Evolutionary conservation across 1,140 invertebrate species (phyloP).

Genomic region (Drosophila simulans): DNA sequence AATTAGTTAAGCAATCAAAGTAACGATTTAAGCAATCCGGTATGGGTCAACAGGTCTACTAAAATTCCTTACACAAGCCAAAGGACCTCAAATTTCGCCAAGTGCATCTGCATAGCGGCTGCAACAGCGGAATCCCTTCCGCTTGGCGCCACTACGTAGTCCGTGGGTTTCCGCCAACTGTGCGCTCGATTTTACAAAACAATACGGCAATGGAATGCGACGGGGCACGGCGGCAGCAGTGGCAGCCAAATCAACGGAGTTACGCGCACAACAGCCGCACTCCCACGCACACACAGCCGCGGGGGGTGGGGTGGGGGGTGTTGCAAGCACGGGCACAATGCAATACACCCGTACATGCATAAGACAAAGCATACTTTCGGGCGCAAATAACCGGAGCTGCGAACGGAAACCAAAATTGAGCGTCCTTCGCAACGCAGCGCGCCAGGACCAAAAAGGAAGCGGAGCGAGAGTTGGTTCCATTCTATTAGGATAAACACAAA

Average conservation of each 20-base stretch:
- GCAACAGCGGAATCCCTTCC: slow-evolving; percentile 62
- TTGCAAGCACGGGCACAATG: neutral
- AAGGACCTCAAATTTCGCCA: neutral
- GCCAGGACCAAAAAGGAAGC: slow-evolving; percentile 26
- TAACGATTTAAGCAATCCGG: neutral
- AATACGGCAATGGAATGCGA: slow-evolving; percentile 58
- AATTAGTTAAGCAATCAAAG: neutral
- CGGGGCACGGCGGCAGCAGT: slow-evolving; percentile 17
- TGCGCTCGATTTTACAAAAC: slow-evolving; percentile 58
- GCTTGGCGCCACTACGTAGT: slow-evolving; percentile 44
- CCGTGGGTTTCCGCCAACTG: slow-evolving; percentile 66
- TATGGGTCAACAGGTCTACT: neutral
- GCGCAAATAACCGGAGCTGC: slow-evolving; percentile 73
- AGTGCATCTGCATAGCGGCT: slow-evolving; percentile 18
- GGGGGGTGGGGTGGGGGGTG: neutral
- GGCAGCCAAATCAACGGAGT: slow-evolving; percentile 75
- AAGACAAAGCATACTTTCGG: slow-evolving; percentile 80
- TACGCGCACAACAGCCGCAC: slow-evolving; percentile 52
- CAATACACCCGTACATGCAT: slow-evolving; percentile 16
- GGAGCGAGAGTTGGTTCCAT: slow-evolving; percentile 33
- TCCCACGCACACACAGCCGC: slow-evolving; percentile 2
- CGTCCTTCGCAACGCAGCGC: slow-evolving; percentile 35
- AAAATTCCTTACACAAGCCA: neutral
- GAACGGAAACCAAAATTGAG: slow-evolving; percentile 67
- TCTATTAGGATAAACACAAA: slow-evolving; percentile 73